Percentiles rank a stretch among this genome's conserved stretches.
Conservation (phyloP, 1,140 invertebrate genomes). For the Cyphomyrmex costatus region DNA sequence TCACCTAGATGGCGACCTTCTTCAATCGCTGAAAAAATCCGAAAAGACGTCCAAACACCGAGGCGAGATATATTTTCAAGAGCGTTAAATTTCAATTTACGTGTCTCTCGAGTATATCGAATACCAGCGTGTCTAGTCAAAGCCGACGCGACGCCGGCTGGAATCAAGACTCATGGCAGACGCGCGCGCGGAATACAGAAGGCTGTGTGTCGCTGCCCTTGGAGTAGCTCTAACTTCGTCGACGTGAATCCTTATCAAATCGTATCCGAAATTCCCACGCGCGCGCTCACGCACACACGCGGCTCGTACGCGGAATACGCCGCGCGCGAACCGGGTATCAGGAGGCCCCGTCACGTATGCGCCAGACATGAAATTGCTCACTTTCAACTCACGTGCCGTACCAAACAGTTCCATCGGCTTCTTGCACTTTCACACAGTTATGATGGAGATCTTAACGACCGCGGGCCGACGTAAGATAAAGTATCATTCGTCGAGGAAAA, state of each 20-base stretch:
- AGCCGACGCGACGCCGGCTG: slow-evolving; percentile 27
- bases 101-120: slow-evolving; percentile 56
- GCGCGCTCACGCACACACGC: slow-evolving; percentile 43
- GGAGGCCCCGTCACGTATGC: slow-evolving; percentile 65
- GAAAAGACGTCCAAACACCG: not conserved
- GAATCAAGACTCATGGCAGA: slow-evolving; percentile 69
- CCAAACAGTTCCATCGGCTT: slow-evolving; percentile 55
- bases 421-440: slow-evolving; percentile 74
- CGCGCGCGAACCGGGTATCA: slow-evolving; percentile 14
- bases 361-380: slow-evolving; percentile 71
- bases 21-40: not conserved
- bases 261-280: slow-evolving; percentile 76
- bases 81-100: slow-evolving; percentile 69
- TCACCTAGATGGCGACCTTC: too few relatives aligned
- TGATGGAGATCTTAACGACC: slow-evolving; percentile 73
- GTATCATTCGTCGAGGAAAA: slow-evolving; percentile 13
- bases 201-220: not conserved
- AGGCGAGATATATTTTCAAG: not conserved
- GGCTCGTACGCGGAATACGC: not conserved
- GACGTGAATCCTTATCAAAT: slow-evolving; percentile 73
- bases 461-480: not conserved
- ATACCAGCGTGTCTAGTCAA: slow-evolving; percentile 64
- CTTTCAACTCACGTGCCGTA: slow-evolving; percentile 73
- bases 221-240: slow-evolving; percentile 44
- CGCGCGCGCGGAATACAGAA: slow-evolving; percentile 73